A percentile compares a stretch with the other conserved stretches of the same genome.
Conservation (phyloP, 1,140 invertebrate species). For the Drosophila sturtevanti region DNA sequence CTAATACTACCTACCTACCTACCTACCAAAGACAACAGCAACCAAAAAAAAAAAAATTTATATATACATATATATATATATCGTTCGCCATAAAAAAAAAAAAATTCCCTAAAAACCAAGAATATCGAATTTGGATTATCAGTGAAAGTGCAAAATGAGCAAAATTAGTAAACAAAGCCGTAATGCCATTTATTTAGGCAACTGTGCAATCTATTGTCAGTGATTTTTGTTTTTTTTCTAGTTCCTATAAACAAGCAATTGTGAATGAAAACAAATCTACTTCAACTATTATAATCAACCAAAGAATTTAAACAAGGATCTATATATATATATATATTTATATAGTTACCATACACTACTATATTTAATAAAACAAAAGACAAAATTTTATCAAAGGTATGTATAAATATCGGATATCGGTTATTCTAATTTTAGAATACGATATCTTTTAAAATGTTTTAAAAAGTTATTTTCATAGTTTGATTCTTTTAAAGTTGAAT, state of each 20-base stretch:
- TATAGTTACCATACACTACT: neutral
- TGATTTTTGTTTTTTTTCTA: neutral
- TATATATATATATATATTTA: neutral
- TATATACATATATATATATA: too few species aligned
- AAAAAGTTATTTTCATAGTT: too few species aligned
- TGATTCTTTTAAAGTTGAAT: too few species aligned
- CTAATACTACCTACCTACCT: too few species aligned
- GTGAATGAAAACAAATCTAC: constrained; percentile 5
- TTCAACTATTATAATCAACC: neutral
- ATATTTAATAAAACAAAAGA: neutral
- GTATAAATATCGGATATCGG: neutral
- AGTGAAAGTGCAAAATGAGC: constrained; percentile 46
- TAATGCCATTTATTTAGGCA: neutral
- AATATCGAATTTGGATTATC: constrained; percentile 62
- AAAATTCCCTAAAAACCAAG: neutral
- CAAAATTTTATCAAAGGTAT: neutral
- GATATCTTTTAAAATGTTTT: too few species aligned
- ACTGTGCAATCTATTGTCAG: neutral
- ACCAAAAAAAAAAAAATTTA: constrained; percentile 29
- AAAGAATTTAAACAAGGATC: neutral
- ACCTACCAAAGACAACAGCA: constrained; percentile 24
- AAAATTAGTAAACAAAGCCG: neutral
- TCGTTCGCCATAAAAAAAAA: constrained; percentile 10
- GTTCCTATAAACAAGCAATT: constrained; percentile 6
- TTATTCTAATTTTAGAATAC: too few species aligned